Base-by-base conservation (phyloP, 2,888 invertebrate genomes). In the Nysson spinosus region DNA sequence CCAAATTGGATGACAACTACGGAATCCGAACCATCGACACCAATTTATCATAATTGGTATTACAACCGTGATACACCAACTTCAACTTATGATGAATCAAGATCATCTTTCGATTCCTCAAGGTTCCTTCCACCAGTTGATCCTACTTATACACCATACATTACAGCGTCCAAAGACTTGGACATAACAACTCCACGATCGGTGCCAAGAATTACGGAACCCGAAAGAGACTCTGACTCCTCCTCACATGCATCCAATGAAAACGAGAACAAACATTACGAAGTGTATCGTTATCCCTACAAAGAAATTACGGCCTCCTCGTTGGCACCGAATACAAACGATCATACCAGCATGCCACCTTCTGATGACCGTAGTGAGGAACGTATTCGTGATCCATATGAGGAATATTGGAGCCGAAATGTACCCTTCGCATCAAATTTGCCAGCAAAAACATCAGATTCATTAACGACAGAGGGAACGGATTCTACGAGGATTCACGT, bases 301-400 rank as follows among this genome's bases (percentile, higher is more conserved):
- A 47, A 43, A 43, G 22, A 24, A 4, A 55, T n/a, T 5, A 22
- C 44, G 22, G 16, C 52, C 30, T n/a, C 34, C 32, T 30, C 26
- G 1, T 61, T 61, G 69, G 57, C 70, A 37, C 1, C 58, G 0
- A 6, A 50, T 46, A 58, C 56, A 32, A 14, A 1, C 1, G 34
- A 51, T 42, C 43, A 11, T 34, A 40, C 34, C 0, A 12, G 20
- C 37, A 46, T 17, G 3, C 40, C 64, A 1, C 12, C 65, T 54
- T 55, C 20, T 9, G 50, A 16, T 34, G 60, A 60, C 12, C 34
- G 34, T 5, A 26, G 62, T 32, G 9, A 46, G 32, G 61, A 49
- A 9, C 42, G n/a, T n/a, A 14, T 20, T 46, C 17, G 44, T 16
- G 24, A 14, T 47, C 2, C 22, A 32, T 4, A 20, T 5, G 4